These are phyloP conservation scores for Hycleus cichorii DNA, from an alignment of 1,140 invertebrate species.

Conservation along the genomic window DNA sequence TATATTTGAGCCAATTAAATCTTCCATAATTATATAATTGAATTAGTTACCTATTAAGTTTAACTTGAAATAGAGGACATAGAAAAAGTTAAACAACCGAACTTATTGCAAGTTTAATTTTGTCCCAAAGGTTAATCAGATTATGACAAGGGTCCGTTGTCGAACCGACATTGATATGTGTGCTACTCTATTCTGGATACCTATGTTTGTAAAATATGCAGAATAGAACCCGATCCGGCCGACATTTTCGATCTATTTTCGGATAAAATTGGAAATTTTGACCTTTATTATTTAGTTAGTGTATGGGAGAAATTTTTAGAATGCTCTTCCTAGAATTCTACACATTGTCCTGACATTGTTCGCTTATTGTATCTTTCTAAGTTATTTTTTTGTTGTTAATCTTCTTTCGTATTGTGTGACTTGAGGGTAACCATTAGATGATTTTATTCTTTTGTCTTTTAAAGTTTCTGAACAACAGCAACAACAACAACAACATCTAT, in stretches of 20 bases:
- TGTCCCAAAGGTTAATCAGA: conserved; percentile 4
- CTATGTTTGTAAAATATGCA: conserved; percentile 4
- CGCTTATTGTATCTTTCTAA: too few species aligned
- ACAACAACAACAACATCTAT: conserved; percentile 1
- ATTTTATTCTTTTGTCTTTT: background rate
- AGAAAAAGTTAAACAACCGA: too few species aligned
- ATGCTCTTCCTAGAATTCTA: conserved; percentile 3
- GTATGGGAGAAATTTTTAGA: too few species aligned
- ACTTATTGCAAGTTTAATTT: conserved; percentile 11
- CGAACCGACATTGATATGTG: conserved; percentile 9
- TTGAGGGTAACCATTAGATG: too few species aligned
- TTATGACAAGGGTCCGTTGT: conserved; percentile 13
- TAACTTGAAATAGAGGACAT: too few species aligned
- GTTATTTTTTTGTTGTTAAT: too few species aligned
- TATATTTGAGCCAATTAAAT: conserved; percentile 13
- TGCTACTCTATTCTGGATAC: background rate
- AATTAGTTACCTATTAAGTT: background rate
- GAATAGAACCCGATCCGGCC: background rate
- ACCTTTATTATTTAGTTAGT: too few species aligned
- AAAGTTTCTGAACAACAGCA: conserved; percentile 1
- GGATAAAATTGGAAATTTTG: too few species aligned
- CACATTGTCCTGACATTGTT: conserved; percentile 2
- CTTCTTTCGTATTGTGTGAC: too few species aligned
- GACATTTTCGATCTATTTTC: too few species aligned
- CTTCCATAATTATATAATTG: conserved; percentile 12